Evolutionary conservation across 2,797 vertebrate species (phyloP).

Genomic region (Intellagama lesueurii): DNA sequence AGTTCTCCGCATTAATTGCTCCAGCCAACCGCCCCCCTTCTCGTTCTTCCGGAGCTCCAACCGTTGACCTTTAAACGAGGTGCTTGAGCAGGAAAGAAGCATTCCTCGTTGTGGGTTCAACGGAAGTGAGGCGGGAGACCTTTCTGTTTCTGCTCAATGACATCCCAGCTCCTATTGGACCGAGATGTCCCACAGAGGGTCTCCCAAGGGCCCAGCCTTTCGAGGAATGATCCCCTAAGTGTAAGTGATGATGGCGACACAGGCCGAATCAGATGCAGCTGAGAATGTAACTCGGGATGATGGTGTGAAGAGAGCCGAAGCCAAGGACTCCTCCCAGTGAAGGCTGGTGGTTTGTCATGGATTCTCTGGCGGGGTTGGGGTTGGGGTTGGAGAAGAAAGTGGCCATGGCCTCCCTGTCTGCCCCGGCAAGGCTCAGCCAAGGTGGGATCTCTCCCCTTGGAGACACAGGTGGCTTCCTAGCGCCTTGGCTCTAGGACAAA

Average conservation of each 20-base stretch:
- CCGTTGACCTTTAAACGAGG: not conserved
- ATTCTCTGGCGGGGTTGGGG: not conserved
- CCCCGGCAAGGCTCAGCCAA: not conserved
- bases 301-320: not conserved
- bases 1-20: conserved; percentile 4
- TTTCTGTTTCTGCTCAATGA: rapidly evolving
- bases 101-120: not conserved
- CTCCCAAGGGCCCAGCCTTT: not conserved
- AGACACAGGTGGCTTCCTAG: not conserved
- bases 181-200: no score
- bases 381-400: not conserved
- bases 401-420: not conserved
- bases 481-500: not conserved
- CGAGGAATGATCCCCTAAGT: not conserved
- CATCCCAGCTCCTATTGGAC: not conserved
- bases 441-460: not conserved
- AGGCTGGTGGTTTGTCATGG: conserved; percentile 57
- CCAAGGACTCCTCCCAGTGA: not conserved
- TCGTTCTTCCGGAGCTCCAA: not conserved
- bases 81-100: not conserved
- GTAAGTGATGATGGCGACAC: no score
- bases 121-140: not conserved
- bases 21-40: not conserved
- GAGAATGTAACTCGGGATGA: not conserved
- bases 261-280: not conserved